Conservation (phyloP, 2,113 vertebrate genomes). For the Acanthochromis polyacanthus region DNA sequence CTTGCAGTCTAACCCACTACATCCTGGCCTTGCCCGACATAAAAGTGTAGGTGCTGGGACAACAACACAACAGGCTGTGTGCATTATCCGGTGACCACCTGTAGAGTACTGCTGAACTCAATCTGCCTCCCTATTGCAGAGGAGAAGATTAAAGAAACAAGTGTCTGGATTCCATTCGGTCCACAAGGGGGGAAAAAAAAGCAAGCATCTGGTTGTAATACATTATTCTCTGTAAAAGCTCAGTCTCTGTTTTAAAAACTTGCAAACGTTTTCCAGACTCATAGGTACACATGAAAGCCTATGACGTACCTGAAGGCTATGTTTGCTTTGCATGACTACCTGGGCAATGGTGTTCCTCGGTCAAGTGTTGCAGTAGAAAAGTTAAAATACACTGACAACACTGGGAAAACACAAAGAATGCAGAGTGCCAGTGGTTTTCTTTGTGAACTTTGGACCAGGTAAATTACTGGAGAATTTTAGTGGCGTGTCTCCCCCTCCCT, state of each 20-base stretch:
- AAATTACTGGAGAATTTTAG: slow-evolving; percentile 61
- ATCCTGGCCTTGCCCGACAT: slow-evolving; percentile 26
- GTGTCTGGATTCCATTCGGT: slow-evolving; percentile 63
- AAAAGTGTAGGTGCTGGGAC: neutral
- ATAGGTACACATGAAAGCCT: slow-evolving; percentile 54
- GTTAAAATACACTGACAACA: slow-evolving; percentile 48
- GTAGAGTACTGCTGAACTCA: slow-evolving; percentile 8
- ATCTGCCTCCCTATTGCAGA: slow-evolving; percentile 5
- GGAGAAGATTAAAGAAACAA: slow-evolving; percentile 58
- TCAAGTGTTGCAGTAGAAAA: slow-evolving; percentile 20
- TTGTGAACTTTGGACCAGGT: slow-evolving; percentile 70
- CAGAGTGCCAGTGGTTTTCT: slow-evolving; percentile 15
- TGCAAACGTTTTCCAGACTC: slow-evolving; percentile 67
- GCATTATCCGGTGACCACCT: slow-evolving; percentile 36
- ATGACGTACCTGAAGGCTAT: slow-evolving; percentile 37
- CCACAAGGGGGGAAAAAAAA: neutral
- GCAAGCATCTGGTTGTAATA: slow-evolving; percentile 72
- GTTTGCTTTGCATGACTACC: slow-evolving; percentile 51
- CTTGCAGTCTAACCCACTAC: slow-evolving; percentile 11
- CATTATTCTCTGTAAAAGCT: slow-evolving; percentile 54
- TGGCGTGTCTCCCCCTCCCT: neutral
- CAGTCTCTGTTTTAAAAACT: slow-evolving; percentile 41
- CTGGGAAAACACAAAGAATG: slow-evolving; percentile 60
- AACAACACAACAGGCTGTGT: slow-evolving; percentile 11
- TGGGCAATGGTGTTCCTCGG: slow-evolving; percentile 25